phyloP scores from a whole-genome alignment of 2,113 vertebrate genomes.

The Vulpes ferrilata region DNA sequence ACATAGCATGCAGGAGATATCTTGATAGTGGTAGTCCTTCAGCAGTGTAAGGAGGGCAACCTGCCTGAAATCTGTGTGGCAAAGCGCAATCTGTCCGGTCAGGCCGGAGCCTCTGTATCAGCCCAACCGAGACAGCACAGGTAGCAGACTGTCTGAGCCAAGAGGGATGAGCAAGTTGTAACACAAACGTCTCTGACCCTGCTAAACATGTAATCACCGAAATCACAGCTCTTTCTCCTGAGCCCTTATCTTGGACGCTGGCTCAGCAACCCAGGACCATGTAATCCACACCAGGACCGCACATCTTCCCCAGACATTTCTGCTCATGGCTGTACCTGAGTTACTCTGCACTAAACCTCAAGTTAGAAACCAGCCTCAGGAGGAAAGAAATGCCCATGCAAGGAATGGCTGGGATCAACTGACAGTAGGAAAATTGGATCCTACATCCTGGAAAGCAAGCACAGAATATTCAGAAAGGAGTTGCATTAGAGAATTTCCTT shows the following conservation, averaged over 20 bases:
- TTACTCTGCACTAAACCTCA: conserved; percentile 36
- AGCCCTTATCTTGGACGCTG: conserved; percentile 52
- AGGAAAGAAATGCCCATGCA: neutral
- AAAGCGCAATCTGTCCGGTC: neutral
- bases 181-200: neutral
- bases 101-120: neutral
- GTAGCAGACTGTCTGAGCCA: neutral
- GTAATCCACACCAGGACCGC: conserved; percentile 30
- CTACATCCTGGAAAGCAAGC: neutral
- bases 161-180: conserved; percentile 5
- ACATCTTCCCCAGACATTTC: conserved; percentile 26
- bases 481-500: neutral
- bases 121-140: neutral
- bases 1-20: neutral
- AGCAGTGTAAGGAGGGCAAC: neutral
- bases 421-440: neutral
- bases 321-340: conserved; percentile 20
- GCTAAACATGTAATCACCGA: conserved; percentile 27
- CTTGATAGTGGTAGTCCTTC: too few species aligned
- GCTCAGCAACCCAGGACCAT: conserved; percentile 52
- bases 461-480: neutral
- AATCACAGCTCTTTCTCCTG: conserved; percentile 57
- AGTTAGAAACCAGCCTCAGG: neutral
- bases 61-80: neutral
- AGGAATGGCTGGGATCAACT: neutral